A percentile compares a stretch with the other conserved stretches of the same genome.
Evolutionary conservation across 1,140 invertebrate species (phyloP).

Genomic region (Trypoxylus dichotomus): DNA sequence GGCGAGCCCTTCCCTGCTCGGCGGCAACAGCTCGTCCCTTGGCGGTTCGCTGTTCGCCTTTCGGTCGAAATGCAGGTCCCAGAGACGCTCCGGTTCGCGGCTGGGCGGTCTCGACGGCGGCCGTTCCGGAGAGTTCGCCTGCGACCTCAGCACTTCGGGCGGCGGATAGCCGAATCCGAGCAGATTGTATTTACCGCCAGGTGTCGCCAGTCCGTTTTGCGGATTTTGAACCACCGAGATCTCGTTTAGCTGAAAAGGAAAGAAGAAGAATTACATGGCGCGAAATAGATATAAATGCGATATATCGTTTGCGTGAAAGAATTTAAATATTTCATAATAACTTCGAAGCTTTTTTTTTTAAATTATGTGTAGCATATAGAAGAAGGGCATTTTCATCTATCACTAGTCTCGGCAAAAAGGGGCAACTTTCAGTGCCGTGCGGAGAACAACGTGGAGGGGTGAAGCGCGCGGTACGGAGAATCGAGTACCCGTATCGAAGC

Average conservation of each 20-base stretch:
- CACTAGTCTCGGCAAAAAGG: too few species aligned
- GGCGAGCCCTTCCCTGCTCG: conserved; percentile 57
- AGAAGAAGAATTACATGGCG: too few species aligned
- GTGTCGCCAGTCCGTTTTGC: conserved; percentile 58
- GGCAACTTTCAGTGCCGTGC: too few species aligned
- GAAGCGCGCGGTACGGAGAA: too few species aligned
- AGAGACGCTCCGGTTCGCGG: conserved; percentile 53
- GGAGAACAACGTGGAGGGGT: too few species aligned
- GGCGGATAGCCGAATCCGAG: conserved; percentile 60
- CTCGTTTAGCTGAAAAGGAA: conserved; percentile 66
- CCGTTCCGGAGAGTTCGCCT: conserved; percentile 50
- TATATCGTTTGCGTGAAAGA: too few species aligned
- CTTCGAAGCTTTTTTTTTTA: too few species aligned
- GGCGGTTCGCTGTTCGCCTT: conserved; percentile 50
- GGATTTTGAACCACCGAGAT: conserved; percentile 62
- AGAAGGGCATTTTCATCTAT: too few species aligned
- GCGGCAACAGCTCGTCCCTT: conserved; percentile 53
- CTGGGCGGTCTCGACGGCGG: conserved; percentile 44
- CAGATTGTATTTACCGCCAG: conserved; percentile 60
- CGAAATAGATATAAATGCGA: too few species aligned
- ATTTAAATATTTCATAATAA: conserved; percentile 26
- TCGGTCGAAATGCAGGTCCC: conserved; percentile 55
- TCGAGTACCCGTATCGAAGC: too few species aligned
- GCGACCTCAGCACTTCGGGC: conserved; percentile 50
- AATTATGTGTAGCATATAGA: too few species aligned